Evolutionary conservation across 2,888 invertebrate species (phyloP).

Genomic region (Crioceris asparagi): DNA sequence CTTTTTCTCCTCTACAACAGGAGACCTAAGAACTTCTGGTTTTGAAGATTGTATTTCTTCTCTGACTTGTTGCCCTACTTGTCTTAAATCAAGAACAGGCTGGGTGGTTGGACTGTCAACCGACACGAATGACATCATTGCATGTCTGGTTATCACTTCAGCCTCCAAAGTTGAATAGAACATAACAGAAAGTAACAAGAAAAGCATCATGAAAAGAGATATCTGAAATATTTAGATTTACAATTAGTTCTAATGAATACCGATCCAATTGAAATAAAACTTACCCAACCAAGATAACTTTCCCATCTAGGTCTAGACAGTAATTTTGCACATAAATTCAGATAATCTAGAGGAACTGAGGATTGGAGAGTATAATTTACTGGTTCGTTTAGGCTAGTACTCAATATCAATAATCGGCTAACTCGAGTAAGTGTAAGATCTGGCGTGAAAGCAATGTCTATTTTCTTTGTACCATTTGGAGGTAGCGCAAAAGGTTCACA

Average conservation of each 20-base stretch:
- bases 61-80: conserved; percentile 40
- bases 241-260: too few species aligned
- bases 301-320: conserved; percentile 72
- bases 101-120: conserved; percentile 44
- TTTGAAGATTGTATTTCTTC: conserved; percentile 31
- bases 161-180: conserved; percentile 63
- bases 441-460: conserved; percentile 81
- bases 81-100: conserved; percentile 52
- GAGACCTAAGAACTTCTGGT: conserved; percentile 18
- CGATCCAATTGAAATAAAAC: too few species aligned
- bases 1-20: conserved; percentile 7
- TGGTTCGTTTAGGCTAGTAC: conserved; percentile 48
- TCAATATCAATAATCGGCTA: conserved; percentile 49
- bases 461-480: conserved; percentile 62
- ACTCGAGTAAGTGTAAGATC: conserved; percentile 75
- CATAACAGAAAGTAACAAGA: conserved; percentile 50
- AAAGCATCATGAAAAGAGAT: conserved; percentile 48
- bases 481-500: conserved; percentile 59
- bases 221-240: too few species aligned
- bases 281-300: conserved; percentile 53
- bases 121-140: conserved; percentile 36
- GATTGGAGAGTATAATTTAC: conserved; percentile 63
- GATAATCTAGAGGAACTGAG: conserved; percentile 47
- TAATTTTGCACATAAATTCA: conserved; percentile 57
- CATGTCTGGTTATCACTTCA: conserved; percentile 51